phyloP scores from a whole-genome alignment of 2,888 invertebrate genomes.

The Megastigmus dorsalis region DNA sequence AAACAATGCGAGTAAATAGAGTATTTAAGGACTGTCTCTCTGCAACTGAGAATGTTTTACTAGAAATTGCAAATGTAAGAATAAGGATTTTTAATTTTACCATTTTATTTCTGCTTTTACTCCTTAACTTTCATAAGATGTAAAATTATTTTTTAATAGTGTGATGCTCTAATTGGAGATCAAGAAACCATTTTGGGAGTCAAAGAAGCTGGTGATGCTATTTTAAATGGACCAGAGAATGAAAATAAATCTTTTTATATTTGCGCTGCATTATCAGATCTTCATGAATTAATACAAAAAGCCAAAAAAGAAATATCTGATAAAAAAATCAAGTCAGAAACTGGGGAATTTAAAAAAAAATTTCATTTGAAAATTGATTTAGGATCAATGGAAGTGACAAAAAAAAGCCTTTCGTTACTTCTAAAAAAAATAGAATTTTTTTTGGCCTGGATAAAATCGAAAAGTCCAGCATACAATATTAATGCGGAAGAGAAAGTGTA shows the following conservation, averaged over 20 bases:
- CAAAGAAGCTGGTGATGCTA: constrained; percentile 78
- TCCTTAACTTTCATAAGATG: no score
- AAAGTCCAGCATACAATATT: constrained; percentile 36
- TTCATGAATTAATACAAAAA: constrained; percentile 76
- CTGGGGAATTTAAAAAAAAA: constrained; percentile 76
- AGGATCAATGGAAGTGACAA: constrained; percentile 56
- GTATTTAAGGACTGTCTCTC: constrained; percentile 80
- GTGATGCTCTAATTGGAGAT: constrained; percentile 77
- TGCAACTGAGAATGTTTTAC: constrained; percentile 81
- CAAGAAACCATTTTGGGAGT: constrained; percentile 78
- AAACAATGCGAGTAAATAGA: constrained; percentile 78
- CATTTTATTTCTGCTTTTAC: no score
- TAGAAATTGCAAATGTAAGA: constrained; percentile 77
- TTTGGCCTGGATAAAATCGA: constrained; percentile 79
- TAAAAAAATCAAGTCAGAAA: constrained; percentile 58
- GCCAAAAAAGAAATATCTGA: constrained; percentile 70
- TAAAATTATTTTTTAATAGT: constrained; percentile 76
- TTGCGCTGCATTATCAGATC: constrained; percentile 81
- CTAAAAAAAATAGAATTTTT: constrained; percentile 84
- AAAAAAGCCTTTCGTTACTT: constrained; percentile 76
- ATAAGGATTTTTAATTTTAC: constrained; percentile 19
- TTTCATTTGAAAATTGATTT: constrained; percentile 72
- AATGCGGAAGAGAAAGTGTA: constrained; percentile 25
- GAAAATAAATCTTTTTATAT: constrained; percentile 78
- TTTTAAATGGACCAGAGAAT: constrained; percentile 79